Conservation (phyloP, 1,140 invertebrate genomes). For the Meloidogyne hapla region DNA sequence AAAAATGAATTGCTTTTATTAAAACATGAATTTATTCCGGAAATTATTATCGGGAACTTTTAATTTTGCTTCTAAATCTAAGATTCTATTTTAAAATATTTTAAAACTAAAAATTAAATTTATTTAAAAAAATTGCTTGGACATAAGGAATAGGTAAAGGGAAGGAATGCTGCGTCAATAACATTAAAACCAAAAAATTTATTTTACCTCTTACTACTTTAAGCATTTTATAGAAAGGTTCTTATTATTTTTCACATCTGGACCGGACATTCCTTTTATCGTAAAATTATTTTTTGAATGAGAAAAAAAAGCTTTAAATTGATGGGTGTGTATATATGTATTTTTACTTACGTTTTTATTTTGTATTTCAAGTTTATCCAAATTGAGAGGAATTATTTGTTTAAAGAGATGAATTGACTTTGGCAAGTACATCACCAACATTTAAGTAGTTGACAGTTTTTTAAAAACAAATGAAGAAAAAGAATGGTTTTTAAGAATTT, state of each 20-base stretch:
- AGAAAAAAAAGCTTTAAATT: not conserved
- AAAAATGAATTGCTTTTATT: no score
- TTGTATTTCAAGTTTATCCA: not conserved
- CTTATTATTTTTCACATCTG: not conserved
- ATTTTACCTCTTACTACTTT: no score
- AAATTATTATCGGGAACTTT: no score
- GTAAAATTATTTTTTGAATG: slow-evolving; percentile 6
- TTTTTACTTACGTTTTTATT: not conserved
- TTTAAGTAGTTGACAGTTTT: not conserved
- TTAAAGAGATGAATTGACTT: not conserved
- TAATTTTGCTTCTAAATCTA: no score
- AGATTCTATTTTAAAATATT: no score
- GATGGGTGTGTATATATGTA: not conserved
- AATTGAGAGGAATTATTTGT: not conserved
- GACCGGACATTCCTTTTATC: not conserved
- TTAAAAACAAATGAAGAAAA: not conserved
- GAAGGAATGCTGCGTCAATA: no score
- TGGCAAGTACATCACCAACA: not conserved
- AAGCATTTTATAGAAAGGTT: not conserved
- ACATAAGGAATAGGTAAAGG: not conserved
- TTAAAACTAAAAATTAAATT: no score
- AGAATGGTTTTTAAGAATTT: not conserved
- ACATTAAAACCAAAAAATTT: no score
- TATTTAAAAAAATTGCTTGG: no score
- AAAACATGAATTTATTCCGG: no score